Conservation (phyloP, 1,140 invertebrate genomes). For the Dendroctonus valens region DNA sequence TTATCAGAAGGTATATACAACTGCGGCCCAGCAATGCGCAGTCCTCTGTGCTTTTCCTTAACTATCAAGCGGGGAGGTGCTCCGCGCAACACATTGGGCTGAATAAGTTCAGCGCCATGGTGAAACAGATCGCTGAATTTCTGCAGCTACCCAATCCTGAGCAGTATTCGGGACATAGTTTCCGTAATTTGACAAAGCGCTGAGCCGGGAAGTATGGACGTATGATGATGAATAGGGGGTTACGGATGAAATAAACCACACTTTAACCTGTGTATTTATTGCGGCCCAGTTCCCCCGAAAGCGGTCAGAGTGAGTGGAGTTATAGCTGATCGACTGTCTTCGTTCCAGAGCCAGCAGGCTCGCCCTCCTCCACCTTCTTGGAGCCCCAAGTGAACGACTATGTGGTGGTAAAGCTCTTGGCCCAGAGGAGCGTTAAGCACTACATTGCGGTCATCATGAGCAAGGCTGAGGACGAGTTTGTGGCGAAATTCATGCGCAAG, state of each 20-base stretch:
- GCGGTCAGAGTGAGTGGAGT: too few relatives aligned
- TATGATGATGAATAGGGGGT: too few relatives aligned
- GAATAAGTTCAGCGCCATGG: constrained; percentile 2
- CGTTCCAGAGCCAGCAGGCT: too few relatives aligned
- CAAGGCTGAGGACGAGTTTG: constrained; percentile 24
- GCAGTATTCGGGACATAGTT: too few relatives aligned
- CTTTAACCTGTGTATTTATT: too few relatives aligned
- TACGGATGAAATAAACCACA: too few relatives aligned
- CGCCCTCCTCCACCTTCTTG: not conserved
- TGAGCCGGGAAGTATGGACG: too few relatives aligned
- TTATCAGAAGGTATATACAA: constrained; percentile 4
- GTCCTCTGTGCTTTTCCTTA: not conserved
- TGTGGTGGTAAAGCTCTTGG: constrained; percentile 23
- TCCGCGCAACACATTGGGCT: not conserved
- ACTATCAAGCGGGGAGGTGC: constrained; percentile 3
- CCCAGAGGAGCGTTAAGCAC: constrained; percentile 25
- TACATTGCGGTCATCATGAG: constrained; percentile 22
- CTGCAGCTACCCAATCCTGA: not conserved
- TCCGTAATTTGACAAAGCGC: too few relatives aligned
- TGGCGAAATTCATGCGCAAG: constrained; percentile 31
- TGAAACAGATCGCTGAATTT: not conserved
- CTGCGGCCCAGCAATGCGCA: not conserved
- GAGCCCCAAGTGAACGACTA: constrained; percentile 26
- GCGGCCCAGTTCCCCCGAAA: too few relatives aligned
- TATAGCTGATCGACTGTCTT: too few relatives aligned